Evolutionary conservation across 2,113 vertebrate species (phyloP), one percentile per base, ranked within the genome.

Genomic region (Anhinga rufa): DNA sequence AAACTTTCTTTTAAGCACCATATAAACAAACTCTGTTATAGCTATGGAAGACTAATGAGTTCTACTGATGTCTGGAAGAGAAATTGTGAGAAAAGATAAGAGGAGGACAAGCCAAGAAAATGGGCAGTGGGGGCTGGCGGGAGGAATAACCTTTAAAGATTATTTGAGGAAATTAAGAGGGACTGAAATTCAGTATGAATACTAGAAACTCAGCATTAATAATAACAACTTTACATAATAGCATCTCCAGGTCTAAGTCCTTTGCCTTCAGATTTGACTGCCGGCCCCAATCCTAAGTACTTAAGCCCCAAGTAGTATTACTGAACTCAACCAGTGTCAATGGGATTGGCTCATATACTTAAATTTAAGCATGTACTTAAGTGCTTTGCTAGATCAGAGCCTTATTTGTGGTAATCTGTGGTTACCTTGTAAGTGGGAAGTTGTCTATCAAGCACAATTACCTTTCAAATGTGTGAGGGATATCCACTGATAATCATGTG

Each of bases 61-160:
- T 94, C 82, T 83, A 48, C 87, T 90, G 60, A 84, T 92, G 81
- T 55, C 69, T 82, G 40, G 65, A 92, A 92, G 57, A 61, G n/a
- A 94, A 97, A 86, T 48, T 11, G 61, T 93, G 71, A 93, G 62
- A 93, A 91, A 87, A 86, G 49, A 74, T 61, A 80, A 76, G 44
- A 80, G 12, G 36, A 96, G 17, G 18, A 88, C 38, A 78, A 88
- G 52, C 28, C 48, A 90, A 88, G 31, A 66, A 82, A 80, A 77
- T 5, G 11, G 38, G 31, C n/a, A 60, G 36, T 31, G 21, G 48
- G 61, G 44, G 13, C 46, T 74, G 46, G 49, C 5, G 25, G 58
- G 52, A 95, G 6, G 29, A 82, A 77, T 51, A 90, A 61, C 51
- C 32, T 74, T 82, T 77, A 66, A 90, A 92, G 51, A 80, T 46